These are phyloP conservation scores for Andricus grossulariae DNA, from an alignment of 1,140 invertebrate genomes.

Conservation along the genomic window DNA sequence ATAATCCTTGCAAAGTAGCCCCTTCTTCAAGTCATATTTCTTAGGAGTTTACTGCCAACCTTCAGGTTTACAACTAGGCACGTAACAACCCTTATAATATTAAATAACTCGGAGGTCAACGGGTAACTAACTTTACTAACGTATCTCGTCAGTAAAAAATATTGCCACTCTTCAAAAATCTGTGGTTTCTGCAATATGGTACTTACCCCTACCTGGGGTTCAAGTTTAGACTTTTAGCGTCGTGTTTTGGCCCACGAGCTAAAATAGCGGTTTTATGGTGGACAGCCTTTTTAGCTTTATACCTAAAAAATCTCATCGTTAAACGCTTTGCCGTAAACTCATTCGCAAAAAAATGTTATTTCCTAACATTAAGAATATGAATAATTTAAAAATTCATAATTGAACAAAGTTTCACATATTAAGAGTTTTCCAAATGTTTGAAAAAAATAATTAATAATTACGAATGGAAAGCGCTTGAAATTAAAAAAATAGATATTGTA, in stretches of 20 bases:
- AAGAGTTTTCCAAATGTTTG: too few species aligned
- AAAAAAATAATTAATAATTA: too few species aligned
- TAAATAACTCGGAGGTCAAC: conserved; percentile 7
- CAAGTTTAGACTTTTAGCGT: too few species aligned
- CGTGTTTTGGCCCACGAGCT: conserved; percentile 52
- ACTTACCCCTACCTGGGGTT: conserved; percentile 15
- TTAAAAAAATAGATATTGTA: too few species aligned
- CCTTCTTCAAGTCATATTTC: conserved; percentile 63
- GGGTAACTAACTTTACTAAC: conserved; percentile 14
- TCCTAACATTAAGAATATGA: too few species aligned
- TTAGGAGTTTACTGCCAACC: conserved; percentile 67
- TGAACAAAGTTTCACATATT: too few species aligned
- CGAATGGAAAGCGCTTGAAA: too few species aligned
- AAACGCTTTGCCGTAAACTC: conserved; percentile 24
- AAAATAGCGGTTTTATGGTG: conserved; percentile 65
- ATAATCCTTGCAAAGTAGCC: conserved; percentile 62
- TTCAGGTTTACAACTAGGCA: conserved; percentile 48
- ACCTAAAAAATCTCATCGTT: not conserved
- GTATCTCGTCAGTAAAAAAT: conserved; percentile 59
- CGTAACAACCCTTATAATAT: conserved; percentile 19
- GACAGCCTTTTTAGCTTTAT: not conserved
- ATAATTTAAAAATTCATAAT: too few species aligned
- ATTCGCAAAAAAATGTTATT: too few species aligned
- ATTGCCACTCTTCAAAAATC: conserved; percentile 55
- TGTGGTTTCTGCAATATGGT: conserved; percentile 57